Conservation (phyloP, 2,888 invertebrate genomes). For the Cyclophora punctaria region DNA sequence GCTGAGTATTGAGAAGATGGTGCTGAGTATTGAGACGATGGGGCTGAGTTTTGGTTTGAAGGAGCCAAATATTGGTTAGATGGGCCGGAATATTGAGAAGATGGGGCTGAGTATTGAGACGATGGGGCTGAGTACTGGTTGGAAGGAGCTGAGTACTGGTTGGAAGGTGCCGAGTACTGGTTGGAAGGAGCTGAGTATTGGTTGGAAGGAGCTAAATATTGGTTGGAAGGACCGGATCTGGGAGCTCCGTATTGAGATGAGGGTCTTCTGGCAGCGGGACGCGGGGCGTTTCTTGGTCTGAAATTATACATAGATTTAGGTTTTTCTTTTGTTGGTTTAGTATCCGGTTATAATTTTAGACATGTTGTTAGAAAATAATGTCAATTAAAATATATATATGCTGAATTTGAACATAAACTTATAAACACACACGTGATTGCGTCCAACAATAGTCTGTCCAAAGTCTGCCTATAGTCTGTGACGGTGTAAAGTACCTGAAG, state of each 20-base stretch:
- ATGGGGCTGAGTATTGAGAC: constrained; percentile 11
- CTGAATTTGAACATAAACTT: no score
- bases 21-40: constrained; percentile 13
- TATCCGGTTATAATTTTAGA: constrained; percentile 29
- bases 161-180: constrained; percentile 14
- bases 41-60: background rate
- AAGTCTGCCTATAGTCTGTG: background rate
- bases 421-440: background rate
- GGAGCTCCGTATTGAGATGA: constrained; percentile 12
- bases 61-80: constrained; percentile 23
- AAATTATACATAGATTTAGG: constrained; percentile 7
- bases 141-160: constrained; percentile 3
- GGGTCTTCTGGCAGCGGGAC: constrained; percentile 15
- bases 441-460: background rate
- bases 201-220: constrained; percentile 6
- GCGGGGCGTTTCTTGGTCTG: constrained; percentile 6
- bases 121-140: constrained; percentile 15
- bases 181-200: constrained; percentile 3
- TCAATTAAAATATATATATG: background rate
- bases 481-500: constrained; percentile 35
- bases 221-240: constrained; percentile 4
- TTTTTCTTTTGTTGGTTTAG: background rate
- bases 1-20: constrained; percentile 10
- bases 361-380: constrained; percentile 33
- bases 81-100: constrained; percentile 25